Conservation (phyloP, 1,140 invertebrate species). For the Scaptodrosophila lebanonensis region DNA sequence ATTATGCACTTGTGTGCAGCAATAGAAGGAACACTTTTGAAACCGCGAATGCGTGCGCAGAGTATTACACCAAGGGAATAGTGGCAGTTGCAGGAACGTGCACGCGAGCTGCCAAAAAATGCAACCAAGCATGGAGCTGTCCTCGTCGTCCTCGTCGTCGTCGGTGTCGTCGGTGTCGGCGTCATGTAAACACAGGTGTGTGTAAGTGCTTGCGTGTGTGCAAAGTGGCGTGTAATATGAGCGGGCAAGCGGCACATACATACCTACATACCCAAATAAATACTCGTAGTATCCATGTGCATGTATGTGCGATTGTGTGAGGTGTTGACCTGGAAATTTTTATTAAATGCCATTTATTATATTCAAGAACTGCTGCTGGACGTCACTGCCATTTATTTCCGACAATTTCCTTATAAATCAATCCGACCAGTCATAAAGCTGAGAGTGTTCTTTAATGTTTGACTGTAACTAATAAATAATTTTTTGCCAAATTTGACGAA, state of each 20-base stretch:
- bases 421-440: no score
- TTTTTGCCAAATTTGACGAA: no score
- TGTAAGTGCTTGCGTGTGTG: no score
- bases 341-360: constrained; percentile 51
- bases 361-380: constrained; percentile 20
- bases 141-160: no score
- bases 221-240: constrained; percentile 27
- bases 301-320: constrained; percentile 5
- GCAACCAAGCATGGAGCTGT: constrained; percentile 31
- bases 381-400: constrained; percentile 22
- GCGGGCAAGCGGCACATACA: constrained; percentile 11
- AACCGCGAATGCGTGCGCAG: constrained; percentile 2
- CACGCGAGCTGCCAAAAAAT: constrained; percentile 42
- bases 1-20: constrained; percentile 51
- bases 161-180: no score
- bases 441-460: no score
- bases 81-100: constrained; percentile 20
- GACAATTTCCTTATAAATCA: not conserved
- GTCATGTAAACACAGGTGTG: constrained; percentile 20
- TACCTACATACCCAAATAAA: not conserved
- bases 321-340: constrained; percentile 57
- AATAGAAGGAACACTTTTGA: constrained; percentile 1
- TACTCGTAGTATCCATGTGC: not conserved
- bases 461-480: no score
- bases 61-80: constrained; percentile 2